Percentiles rank a stretch among this genome's conserved stretches.
phyloP scores from a whole-genome alignment of 2,888 invertebrate species.

The Eilema sororculum region DNA sequence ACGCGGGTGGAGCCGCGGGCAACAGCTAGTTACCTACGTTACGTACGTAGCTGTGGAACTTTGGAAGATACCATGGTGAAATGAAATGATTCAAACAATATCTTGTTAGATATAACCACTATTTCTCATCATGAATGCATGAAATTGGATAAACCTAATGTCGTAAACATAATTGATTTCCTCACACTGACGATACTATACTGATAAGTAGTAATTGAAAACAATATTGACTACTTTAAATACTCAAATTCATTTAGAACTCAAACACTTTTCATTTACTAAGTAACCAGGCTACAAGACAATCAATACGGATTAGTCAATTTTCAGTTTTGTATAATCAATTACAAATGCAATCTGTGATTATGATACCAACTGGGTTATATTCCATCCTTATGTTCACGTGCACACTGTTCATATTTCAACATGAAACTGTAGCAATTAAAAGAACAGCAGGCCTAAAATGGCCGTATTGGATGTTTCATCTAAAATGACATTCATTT shows the following conservation, averaged over 20 bases:
- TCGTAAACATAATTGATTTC: slow-evolving; percentile 1
- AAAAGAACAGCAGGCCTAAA: not conserved
- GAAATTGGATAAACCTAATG: not conserved
- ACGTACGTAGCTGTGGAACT: too few relatives aligned
- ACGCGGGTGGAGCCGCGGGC: too few relatives aligned
- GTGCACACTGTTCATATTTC: not conserved
- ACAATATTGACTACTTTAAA: not conserved
- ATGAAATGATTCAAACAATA: not conserved
- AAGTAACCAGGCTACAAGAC: not conserved
- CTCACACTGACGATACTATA: not conserved
- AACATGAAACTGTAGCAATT: not conserved
- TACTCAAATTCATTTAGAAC: too few relatives aligned
- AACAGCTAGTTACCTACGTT: too few relatives aligned
- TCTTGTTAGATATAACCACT: not conserved
- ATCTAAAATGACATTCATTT: too few relatives aligned
- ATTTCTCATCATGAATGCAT: not conserved
- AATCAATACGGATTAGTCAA: too few relatives aligned
- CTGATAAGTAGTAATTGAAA: not conserved
- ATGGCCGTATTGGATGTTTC: too few relatives aligned
- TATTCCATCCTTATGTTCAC: not conserved
- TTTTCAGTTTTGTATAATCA: not conserved
- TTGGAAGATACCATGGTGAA: too few relatives aligned
- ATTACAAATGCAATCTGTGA: not conserved
- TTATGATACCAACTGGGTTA: not conserved
- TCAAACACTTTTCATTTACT: not conserved